Evolutionary conservation across 2,888 invertebrate species (phyloP).

Genomic region (Caprella mutica): DNA sequence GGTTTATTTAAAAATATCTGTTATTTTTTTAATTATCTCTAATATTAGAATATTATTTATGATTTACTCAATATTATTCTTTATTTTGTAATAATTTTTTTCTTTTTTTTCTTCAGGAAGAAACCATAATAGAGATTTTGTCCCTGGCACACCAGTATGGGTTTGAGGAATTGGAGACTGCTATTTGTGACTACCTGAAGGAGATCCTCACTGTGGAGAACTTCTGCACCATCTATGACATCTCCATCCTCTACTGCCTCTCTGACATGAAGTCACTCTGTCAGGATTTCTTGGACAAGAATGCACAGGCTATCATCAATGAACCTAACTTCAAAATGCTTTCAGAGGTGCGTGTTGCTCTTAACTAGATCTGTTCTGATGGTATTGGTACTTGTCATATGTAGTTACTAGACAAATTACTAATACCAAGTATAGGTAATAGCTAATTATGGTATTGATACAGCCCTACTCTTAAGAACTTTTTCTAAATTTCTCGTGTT

Average conservation of each 20-base stretch:
- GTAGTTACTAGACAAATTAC: slow-evolving; percentile 35
- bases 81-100: slow-evolving; percentile 3
- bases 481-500: too few relatives aligned
- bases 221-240: slow-evolving; percentile 88
- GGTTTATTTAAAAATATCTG: not conserved
- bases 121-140: slow-evolving; percentile 49
- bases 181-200: slow-evolving; percentile 84
- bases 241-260: slow-evolving; percentile 62
- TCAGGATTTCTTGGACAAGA: slow-evolving; percentile 76
- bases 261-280: slow-evolving; percentile 59
- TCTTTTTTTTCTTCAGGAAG: slow-evolving; percentile 38
- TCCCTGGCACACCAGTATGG: slow-evolving; percentile 94
- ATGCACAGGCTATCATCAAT: slow-evolving; percentile 70
- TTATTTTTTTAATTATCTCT: not conserved
- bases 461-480: too few relatives aligned
- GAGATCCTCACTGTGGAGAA: slow-evolving; percentile 76
- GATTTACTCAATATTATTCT: not conserved
- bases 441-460: too few relatives aligned
- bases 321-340: slow-evolving; percentile 73
- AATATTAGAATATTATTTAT: not conserved
- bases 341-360: slow-evolving; percentile 43
- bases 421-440: too few relatives aligned
- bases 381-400: not conserved
- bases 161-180: slow-evolving; percentile 76
- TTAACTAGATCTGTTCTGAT: not conserved